Conservation (phyloP, 2,113 vertebrate species). For the Notarius lentiginosus region DNA sequence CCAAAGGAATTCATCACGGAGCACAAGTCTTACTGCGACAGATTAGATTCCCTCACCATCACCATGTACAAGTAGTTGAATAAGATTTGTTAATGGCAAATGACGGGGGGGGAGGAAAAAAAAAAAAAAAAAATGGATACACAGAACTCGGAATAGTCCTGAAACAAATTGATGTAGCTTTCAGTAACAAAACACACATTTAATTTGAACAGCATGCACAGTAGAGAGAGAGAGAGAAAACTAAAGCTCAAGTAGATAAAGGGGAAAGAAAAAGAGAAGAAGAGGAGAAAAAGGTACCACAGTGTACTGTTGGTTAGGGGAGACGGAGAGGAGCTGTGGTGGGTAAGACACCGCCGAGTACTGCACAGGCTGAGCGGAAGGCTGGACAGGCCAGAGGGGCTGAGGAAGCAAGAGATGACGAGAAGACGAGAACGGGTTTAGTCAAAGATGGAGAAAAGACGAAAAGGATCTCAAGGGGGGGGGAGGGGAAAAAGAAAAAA, state of each 20-base stretch:
- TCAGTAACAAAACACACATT: not conserved
- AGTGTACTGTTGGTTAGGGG: conserved; percentile 90
- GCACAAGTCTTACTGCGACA: no score
- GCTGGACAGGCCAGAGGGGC: conserved; percentile 75
- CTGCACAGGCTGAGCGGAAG: conserved; percentile 87
- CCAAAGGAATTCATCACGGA: conserved; percentile 31
- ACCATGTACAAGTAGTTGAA: not conserved
- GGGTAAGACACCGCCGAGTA: conserved; percentile 86
- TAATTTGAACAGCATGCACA: not conserved
- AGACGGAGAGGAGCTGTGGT: conserved; percentile 90
- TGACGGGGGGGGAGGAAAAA: no score
- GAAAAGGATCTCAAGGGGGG: conserved; percentile 19
- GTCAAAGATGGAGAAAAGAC: conserved; percentile 23
- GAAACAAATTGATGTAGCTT: not conserved
- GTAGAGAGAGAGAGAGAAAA: not conserved
- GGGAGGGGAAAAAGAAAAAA: not conserved
- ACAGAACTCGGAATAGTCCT: not conserved
- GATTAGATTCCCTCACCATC: not conserved
- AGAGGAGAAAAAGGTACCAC: conserved; percentile 79
- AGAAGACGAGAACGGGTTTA: conserved; percentile 64
- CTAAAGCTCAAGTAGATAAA: not conserved
- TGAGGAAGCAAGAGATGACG: conserved; percentile 60
- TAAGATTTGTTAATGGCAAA: not conserved
- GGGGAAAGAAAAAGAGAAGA: not conserved
- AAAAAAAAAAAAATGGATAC: not conserved